phyloP scores from a whole-genome alignment of 1,140 invertebrate genomes.

The Onthophagus taurus region DNA sequence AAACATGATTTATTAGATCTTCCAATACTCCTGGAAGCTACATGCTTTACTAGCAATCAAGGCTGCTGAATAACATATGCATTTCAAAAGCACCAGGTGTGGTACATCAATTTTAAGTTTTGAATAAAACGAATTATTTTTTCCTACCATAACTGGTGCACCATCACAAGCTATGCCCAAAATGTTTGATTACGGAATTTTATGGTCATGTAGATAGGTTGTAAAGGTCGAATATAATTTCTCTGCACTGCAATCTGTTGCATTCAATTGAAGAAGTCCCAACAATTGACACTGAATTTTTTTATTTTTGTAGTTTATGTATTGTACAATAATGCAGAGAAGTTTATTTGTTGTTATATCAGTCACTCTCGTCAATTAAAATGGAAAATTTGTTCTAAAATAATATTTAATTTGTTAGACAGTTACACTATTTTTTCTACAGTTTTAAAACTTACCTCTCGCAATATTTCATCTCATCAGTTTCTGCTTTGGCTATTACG shows the following conservation, averaged over 20 bases:
- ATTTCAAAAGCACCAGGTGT: background rate
- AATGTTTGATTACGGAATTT: background rate
- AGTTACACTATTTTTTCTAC: background rate
- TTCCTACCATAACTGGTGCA: background rate
- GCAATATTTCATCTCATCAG: background rate
- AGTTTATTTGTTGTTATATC: background rate
- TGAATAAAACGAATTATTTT: background rate
- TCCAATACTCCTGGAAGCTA: too few relatives aligned
- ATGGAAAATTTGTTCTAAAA: background rate
- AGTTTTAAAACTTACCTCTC: background rate
- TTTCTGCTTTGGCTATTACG: background rate
- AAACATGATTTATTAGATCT: too few relatives aligned
- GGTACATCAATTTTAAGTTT: background rate
- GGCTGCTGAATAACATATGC: background rate
- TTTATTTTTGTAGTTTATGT: background rate
- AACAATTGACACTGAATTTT: background rate
- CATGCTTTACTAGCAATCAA: background rate
- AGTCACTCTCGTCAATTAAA: background rate
- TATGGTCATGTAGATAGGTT: too few relatives aligned
- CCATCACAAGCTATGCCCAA: background rate
- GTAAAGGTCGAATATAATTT: too few relatives aligned
- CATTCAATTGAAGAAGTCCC: background rate
- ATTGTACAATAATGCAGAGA: background rate
- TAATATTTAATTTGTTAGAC: background rate
- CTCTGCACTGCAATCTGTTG: background rate